A percentile compares a stretch with the other conserved stretches of the same genome.
Evolutionary conservation across 2,113 vertebrate species (phyloP).

Genomic region (Rana temporaria): DNA sequence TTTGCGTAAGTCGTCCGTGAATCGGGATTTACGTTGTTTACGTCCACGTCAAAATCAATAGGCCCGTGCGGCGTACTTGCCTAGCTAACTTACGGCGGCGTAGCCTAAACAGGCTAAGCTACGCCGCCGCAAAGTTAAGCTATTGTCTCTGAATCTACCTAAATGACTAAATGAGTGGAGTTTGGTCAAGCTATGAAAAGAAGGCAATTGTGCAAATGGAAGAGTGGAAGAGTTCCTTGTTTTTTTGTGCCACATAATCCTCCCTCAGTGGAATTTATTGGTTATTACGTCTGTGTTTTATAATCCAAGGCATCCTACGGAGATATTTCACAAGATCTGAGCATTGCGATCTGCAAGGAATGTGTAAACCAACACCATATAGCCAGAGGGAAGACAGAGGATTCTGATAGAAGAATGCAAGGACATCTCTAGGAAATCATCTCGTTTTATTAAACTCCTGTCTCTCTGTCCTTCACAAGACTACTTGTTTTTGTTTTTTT

Average conservation of each 20-base stretch:
- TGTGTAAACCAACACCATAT: constrained; percentile 55
- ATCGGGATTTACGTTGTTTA: no score
- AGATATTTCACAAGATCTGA: constrained; percentile 52
- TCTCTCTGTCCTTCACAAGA: not conserved
- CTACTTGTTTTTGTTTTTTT: no score
- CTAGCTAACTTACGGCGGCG: no score
- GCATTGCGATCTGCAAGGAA: constrained; percentile 41
- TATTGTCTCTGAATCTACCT: no score
- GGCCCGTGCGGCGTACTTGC: no score
- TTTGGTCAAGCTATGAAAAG: not conserved
- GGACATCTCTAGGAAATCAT: constrained; percentile 13
- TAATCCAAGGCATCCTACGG: constrained; percentile 49
- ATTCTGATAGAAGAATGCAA: constrained; percentile 25
- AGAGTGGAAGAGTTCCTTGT: constrained; percentile 21
- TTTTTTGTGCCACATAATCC: not conserved
- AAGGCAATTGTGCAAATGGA: constrained; percentile 31
- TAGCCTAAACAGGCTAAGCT: no score
- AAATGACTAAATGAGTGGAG: not conserved
- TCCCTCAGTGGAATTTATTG: constrained; percentile 32
- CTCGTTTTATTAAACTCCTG: constrained; percentile 35
- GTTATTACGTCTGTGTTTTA: constrained; percentile 42
- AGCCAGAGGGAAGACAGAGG: constrained; percentile 36
- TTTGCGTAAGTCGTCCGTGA: no score
- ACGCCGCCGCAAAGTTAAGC: no score
- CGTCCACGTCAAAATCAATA: no score